A percentile compares a stretch with the other conserved stretches of the same genome.
Conservation (phyloP, 2,797 vertebrate genomes). For the Okamejei kenojei region DNA sequence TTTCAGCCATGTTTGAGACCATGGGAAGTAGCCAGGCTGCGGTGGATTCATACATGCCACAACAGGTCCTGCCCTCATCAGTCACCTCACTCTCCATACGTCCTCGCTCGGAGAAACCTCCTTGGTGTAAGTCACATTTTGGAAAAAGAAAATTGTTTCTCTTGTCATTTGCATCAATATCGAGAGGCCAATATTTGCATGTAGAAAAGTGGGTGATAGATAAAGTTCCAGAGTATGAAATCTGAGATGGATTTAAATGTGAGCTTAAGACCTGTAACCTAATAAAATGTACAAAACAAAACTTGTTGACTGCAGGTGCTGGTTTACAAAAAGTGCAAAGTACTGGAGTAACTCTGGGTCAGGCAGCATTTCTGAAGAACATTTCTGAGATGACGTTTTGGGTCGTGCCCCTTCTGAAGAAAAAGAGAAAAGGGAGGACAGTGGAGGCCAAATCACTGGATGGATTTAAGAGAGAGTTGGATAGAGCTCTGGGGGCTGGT, state of each 20-base stretch:
- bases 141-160: background rate
- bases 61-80: conserved; percentile 73
- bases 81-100: conserved; percentile 61
- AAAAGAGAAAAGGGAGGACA: no score
- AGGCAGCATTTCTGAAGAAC: no score
- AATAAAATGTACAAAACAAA: background rate
- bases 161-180: background rate
- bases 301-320: no score
- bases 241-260: background rate
- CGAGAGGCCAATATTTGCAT: background rate
- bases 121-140: conserved; percentile 83
- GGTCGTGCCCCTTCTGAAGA: no score
- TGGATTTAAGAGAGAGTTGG: no score
- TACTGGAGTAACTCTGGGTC: no score
- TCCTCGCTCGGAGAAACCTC: conserved; percentile 80
- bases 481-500: no score
- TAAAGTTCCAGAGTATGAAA: background rate
- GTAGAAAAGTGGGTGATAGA: background rate
- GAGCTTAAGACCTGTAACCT: background rate
- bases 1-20: conserved; percentile 75
- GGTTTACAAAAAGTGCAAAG: no score
- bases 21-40: conserved; percentile 68
- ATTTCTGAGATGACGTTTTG: no score
- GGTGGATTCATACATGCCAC: conserved; percentile 75
- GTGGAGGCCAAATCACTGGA: no score